Conservation (phyloP, 2,888 invertebrate species). For the Heliconius cydno region DNA sequence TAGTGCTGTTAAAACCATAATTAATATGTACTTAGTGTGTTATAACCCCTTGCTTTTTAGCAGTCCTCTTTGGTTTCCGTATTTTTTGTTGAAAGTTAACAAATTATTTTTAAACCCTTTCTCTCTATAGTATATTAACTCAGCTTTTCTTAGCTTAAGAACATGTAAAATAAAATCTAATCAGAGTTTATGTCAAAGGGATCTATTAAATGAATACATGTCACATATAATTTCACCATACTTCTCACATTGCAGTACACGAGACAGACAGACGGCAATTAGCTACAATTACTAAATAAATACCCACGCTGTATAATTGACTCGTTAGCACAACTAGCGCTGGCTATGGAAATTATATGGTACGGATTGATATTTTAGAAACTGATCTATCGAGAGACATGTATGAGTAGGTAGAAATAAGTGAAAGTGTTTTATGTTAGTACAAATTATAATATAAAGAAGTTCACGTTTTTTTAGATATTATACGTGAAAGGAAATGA, state of each 20-base stretch:
- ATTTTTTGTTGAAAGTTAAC: not conserved
- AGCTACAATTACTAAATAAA: slow-evolving; percentile 62
- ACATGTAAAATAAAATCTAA: not conserved
- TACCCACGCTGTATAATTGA: slow-evolving; percentile 62
- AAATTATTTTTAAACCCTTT: not conserved
- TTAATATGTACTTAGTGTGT: slow-evolving; percentile 25
- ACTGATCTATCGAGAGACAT: not conserved
- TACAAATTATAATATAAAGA: not conserved
- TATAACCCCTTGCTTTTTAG: not conserved
- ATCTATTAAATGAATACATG: not conserved
- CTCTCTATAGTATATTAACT: too few species aligned
- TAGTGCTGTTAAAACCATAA: slow-evolving; percentile 37
- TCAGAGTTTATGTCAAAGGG: not conserved
- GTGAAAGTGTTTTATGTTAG: not conserved
- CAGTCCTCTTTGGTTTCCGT: not conserved
- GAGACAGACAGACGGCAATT: slow-evolving; percentile 41
- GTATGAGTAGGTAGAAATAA: not conserved
- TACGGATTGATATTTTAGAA: slow-evolving; percentile 34
- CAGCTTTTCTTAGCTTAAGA: not conserved
- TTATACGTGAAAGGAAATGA: too few species aligned
- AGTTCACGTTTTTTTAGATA: too few species aligned
- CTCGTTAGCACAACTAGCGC: slow-evolving; percentile 59
- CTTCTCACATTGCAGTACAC: slow-evolving; percentile 36
- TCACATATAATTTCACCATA: slow-evolving; percentile 35
- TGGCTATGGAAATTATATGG: slow-evolving; percentile 32